phyloP scores from a whole-genome alignment of 2,888 invertebrate genomes.

The Lasioglossum figueresi region DNA sequence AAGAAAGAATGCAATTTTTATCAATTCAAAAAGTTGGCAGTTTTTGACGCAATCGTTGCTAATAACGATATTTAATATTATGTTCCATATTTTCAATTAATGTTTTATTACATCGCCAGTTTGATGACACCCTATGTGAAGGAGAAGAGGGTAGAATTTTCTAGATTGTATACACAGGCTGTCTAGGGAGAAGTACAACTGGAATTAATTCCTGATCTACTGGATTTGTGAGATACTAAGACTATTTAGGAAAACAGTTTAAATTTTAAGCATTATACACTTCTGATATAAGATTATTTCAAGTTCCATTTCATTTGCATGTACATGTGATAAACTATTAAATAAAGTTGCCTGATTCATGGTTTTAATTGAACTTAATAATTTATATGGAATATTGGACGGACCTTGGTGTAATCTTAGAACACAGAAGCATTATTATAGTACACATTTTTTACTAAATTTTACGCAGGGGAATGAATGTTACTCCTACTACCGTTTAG shows the following conservation, averaged over 20 bases:
- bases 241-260: conserved; percentile 1
- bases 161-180: background rate
- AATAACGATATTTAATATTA: background rate
- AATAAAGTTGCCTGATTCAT: background rate
- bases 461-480: conserved; percentile 18
- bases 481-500: conserved; percentile 23
- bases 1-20: background rate
- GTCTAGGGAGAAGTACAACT: conserved; percentile 9
- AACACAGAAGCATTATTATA: conserved; percentile 5
- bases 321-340: background rate
- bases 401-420: background rate
- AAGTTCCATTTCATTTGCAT: background rate
- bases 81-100: background rate
- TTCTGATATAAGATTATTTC: conserved; percentile 3
- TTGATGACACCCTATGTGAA: conserved; percentile 1
- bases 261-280: background rate
- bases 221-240: conserved; percentile 15
- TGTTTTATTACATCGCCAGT: background rate
- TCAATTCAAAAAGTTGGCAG: background rate
- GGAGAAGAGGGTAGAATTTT: background rate
- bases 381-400: background rate
- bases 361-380: background rate
- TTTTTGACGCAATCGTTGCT: background rate
- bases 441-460: background rate
- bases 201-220: background rate